Percentiles rank a stretch among this genome's conserved stretches.
phyloP scores from a whole-genome alignment of 2,888 invertebrate species.

The Synanthedon vespiformis region DNA sequence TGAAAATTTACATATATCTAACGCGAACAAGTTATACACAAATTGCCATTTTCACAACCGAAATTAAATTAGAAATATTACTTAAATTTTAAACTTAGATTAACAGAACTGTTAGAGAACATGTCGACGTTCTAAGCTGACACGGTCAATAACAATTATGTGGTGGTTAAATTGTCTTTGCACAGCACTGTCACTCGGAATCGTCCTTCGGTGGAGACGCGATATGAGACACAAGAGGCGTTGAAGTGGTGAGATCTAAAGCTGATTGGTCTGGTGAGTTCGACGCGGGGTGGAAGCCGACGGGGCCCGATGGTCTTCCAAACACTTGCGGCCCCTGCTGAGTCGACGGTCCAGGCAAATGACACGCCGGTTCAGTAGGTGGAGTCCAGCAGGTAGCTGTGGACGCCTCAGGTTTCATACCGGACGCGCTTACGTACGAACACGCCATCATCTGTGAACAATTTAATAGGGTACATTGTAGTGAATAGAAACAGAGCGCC shows the following conservation, averaged over 20 bases:
- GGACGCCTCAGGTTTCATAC: constrained; percentile 33
- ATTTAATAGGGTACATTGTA: constrained; percentile 4
- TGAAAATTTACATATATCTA: constrained; percentile 59
- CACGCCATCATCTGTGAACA: constrained; percentile 67
- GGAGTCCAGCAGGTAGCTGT: constrained; percentile 52
- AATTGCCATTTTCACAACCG: constrained; percentile 71
- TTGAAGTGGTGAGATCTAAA: constrained; percentile 42
- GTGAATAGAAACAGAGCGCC: no score
- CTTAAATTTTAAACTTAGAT: constrained; percentile 41
- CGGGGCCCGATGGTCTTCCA: constrained; percentile 9
- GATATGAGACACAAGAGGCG: constrained; percentile 25
- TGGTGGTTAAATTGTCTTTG: constrained; percentile 26
- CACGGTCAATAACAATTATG: constrained; percentile 37
- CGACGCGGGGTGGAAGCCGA: neutral
- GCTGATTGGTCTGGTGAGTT: constrained; percentile 14
- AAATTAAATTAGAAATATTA: constrained; percentile 63
- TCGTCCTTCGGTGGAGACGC: constrained; percentile 17
- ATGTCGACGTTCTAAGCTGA: constrained; percentile 5
- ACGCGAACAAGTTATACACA: constrained; percentile 60
- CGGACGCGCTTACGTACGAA: constrained; percentile 55
- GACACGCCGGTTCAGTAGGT: constrained; percentile 24
- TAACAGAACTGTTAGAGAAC: constrained; percentile 36
- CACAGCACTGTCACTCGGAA: constrained; percentile 60
- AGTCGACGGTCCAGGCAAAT: constrained; percentile 13
- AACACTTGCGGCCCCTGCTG: constrained; percentile 14